Evolutionary conservation across 2,797 vertebrate species (phyloP).

Genomic region (Acanthiza pusilla): DNA sequence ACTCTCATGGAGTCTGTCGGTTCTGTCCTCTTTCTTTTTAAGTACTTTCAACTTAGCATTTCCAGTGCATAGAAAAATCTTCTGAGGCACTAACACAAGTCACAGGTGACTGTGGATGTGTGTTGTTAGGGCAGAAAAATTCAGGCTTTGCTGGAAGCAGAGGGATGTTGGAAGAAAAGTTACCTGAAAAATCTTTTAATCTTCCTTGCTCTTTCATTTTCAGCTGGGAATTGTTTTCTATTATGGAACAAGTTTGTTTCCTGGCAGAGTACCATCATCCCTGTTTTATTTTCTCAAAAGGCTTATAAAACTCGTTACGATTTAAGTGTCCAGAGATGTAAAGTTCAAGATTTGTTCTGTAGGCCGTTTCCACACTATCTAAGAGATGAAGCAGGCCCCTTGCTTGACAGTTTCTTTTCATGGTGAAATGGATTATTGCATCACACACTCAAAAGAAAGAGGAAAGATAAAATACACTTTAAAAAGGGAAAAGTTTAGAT

Average conservation of each 20-base stretch:
- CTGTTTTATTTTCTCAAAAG: slow-evolving; percentile 18
- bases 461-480: not conserved
- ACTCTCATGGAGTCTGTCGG: not conserved
- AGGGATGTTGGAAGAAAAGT: slow-evolving; percentile 21
- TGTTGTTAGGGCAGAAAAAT: not conserved
- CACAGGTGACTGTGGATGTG: not conserved
- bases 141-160: not conserved
- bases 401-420: not conserved
- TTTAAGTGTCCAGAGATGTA: slow-evolving; percentile 75
- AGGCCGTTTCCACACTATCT: slow-evolving; percentile 64
- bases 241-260: not conserved
- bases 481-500: not conserved
- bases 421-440: not conserved
- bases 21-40: not conserved
- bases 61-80: not conserved
- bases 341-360: slow-evolving; percentile 68
- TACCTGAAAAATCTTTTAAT: slow-evolving; percentile 50
- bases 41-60: not conserved
- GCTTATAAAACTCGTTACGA: slow-evolving; percentile 61
- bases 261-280: slow-evolving; percentile 46
- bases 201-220: not conserved
- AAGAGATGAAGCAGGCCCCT: slow-evolving; percentile 50
- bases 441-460: not conserved
- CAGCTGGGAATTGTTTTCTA: not conserved
- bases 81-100: not conserved